phyloP scores from a whole-genome alignment of 2,888 invertebrate genomes.

The Scaptodrosophila latifasciaeformis region DNA sequence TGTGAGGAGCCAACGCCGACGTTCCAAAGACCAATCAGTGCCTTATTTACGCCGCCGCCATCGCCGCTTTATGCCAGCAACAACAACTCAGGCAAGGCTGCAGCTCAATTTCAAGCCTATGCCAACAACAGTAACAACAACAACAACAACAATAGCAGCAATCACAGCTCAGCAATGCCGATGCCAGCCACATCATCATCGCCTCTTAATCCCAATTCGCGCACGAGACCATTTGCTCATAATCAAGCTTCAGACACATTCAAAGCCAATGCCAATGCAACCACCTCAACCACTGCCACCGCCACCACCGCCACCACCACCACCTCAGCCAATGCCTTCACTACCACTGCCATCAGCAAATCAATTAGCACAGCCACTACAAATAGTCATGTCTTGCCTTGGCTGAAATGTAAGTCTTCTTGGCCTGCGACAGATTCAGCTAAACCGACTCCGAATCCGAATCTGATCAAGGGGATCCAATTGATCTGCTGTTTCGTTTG shows the following conservation, averaged over 20 bases:
- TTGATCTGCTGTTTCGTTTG: conserved; percentile 42
- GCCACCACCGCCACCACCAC: no score
- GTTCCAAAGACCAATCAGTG: conserved; percentile 3
- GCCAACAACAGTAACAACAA: conserved; percentile 29
- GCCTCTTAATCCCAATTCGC: conserved; percentile 60
- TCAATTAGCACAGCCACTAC: conserved; percentile 56
- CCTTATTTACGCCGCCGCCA: conserved; percentile 48
- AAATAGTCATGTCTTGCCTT: conserved; percentile 63
- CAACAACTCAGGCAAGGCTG: conserved; percentile 14
- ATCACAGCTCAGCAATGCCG: conserved; percentile 33
- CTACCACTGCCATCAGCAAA: no score
- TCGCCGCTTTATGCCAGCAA: conserved; percentile 46
- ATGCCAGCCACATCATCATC: conserved; percentile 41
- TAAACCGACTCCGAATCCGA: no score
- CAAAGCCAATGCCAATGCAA: conserved; percentile 52
- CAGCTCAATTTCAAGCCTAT: no score
- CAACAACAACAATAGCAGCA: conserved; percentile 18
- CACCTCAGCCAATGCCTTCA: no score
- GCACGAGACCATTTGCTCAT: conserved; percentile 61
- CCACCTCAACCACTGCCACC: conserved; percentile 41
- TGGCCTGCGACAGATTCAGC: conserved; percentile 31
- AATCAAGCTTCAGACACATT: conserved; percentile 64
- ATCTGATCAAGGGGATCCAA: no score
- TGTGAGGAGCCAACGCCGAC: conserved; percentile 30
- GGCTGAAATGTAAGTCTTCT: conserved; percentile 73